Percentiles rank a stretch among this genome's conserved stretches.
phyloP scores from a whole-genome alignment of 2,797 vertebrate species.

The Potorous gilbertii region DNA sequence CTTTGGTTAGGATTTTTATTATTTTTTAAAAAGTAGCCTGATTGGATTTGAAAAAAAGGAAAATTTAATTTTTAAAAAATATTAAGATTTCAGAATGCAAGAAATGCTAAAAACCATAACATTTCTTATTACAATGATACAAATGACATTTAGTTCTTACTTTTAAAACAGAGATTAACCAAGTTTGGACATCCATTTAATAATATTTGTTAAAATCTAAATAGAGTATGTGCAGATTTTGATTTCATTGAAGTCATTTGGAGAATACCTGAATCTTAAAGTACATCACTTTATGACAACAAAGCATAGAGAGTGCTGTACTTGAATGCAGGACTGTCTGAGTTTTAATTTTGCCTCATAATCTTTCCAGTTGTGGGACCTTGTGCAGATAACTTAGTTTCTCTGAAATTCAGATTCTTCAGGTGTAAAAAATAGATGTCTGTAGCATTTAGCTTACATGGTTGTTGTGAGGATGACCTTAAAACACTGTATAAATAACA shows the following conservation, averaged over 20 bases:
- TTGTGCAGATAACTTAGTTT: background rate
- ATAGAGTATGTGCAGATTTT: background rate
- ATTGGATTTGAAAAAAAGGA: slow-evolving; percentile 3
- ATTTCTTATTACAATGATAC: background rate
- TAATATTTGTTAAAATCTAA: background rate
- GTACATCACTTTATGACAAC: background rate
- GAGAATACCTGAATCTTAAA: slow-evolving; percentile 1
- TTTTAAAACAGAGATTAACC: slow-evolving; percentile 22
- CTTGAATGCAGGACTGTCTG: background rate
- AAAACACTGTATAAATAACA: background rate
- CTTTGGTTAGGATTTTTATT: slow-evolving; percentile 5
- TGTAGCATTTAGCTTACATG: background rate
- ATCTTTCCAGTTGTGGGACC: background rate
- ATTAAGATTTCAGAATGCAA: slow-evolving; percentile 11
- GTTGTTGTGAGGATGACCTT: background rate
- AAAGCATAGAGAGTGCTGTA: background rate
- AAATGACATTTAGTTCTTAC: background rate
- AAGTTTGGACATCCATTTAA: slow-evolving; percentile 3
- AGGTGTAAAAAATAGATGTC: background rate
- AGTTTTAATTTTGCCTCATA: background rate
- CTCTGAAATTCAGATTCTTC: background rate
- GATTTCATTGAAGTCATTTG: background rate
- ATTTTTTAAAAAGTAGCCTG: background rate
- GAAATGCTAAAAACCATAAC: slow-evolving; percentile 5
- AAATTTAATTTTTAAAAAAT: background rate